phyloP scores from a whole-genome alignment of 2,113 vertebrate species.

The Puffinus mauretanicus region DNA sequence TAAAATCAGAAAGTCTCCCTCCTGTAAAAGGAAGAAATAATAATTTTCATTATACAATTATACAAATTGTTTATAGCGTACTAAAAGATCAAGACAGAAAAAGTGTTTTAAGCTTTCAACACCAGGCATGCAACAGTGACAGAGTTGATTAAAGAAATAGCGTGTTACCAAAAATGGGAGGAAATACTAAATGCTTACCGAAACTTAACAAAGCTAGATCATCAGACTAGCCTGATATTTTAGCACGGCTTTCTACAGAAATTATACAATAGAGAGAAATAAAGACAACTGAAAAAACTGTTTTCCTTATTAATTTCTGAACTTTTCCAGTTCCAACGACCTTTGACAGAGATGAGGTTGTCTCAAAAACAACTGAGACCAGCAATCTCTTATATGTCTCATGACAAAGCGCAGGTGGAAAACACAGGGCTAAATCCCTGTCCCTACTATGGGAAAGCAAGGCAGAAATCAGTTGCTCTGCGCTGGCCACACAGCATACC shows the following conservation, averaged over 20 bases:
- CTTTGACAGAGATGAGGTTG: neutral
- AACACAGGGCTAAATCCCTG: neutral
- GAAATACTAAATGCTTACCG: neutral
- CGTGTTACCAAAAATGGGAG: accelerated
- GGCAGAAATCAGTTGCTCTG: neutral
- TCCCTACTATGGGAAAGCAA: neutral
- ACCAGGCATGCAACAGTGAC: neutral
- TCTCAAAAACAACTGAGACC: neutral
- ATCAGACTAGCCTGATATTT: neutral
- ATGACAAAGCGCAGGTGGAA: neutral
- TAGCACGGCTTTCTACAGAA: neutral
- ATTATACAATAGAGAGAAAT: neutral
- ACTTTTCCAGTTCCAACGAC: neutral
- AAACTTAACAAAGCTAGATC: neutral
- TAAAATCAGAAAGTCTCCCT: neutral
- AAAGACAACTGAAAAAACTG: neutral
- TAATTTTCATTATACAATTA: neutral
- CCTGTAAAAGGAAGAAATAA: neutral
- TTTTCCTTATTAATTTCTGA: neutral
- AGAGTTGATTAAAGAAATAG: neutral
- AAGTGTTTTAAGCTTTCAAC: neutral
- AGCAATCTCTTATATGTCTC: accelerated
- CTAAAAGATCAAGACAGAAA: neutral
- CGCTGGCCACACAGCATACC: too few relatives aligned
- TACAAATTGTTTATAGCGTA: neutral